Base-by-base conservation (phyloP, 2,113 vertebrate genomes). In the Tupaia tana region DNA sequence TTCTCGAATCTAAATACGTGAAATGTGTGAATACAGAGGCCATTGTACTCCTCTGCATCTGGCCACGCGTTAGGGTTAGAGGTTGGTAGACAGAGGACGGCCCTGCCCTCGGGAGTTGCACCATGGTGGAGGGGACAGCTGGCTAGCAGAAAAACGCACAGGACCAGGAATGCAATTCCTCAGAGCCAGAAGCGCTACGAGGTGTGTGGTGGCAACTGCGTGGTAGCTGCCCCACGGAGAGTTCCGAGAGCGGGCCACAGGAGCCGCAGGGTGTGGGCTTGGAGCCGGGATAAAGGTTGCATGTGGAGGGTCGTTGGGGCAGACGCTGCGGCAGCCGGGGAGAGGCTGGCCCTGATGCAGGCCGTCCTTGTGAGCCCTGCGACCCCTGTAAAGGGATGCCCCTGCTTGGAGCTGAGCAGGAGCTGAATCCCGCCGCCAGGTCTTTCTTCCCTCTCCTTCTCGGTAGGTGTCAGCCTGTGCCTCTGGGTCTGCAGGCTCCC, bases 121-220 rank as follows among this genome's bases (percentile, higher is more conserved):
- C 6, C 61, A 16, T 16, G 9, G 69, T 2, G 22, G 18, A 66
- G 67, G 61, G 73, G n/a, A 19, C 9, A 4, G 27, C 15, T 19
- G 70, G 3, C 1, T 8, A 24, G 24, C n/a, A 31, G 13, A 73
- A 14, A 43, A 43, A 43, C 1, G 43, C 43, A 43, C 43, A 3
- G 0, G 4, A 3, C 2, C 2, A 43, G 20, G 24, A n/a, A 73
- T 78, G 12, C 8, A 0, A 5, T n/a, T 64, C 63, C 61, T 22
- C 9, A 11, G 2, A 9, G 8, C 3, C 24, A 3, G 7, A 19
- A 22, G 29, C 14, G 29, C 18, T 14, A 8, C 6, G 0, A 12
- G 82, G 64, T 12, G 0, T 0, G 4, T 4, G 54, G 31, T 6
- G 19, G 29, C 22, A 2, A 0, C 0, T 18, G 18, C 64, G 2